These are phyloP conservation scores for Neodontobutis hainanensis DNA, from an alignment of 2,113 vertebrate genomes.

Conservation along the genomic window DNA sequence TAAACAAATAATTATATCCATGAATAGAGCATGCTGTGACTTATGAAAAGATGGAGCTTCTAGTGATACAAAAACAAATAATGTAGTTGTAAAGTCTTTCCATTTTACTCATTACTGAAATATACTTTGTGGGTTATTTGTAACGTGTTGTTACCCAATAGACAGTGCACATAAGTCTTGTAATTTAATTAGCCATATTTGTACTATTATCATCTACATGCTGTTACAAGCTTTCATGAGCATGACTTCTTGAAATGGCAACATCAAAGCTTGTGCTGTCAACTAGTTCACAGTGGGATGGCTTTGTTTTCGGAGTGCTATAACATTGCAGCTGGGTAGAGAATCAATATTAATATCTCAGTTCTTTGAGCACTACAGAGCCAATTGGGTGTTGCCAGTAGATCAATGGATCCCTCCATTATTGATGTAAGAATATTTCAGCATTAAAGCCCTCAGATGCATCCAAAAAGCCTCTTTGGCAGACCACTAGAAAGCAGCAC, in stretches of 20 bases:
- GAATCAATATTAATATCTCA: conserved; percentile 71
- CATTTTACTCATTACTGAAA: too few species aligned
- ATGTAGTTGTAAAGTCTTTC: too few species aligned
- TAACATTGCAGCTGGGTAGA: conserved; percentile 40
- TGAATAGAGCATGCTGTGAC: too few species aligned
- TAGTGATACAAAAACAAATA: too few species aligned
- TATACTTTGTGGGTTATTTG: too few species aligned
- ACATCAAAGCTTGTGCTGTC: conserved; percentile 20
- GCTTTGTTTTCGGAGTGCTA: conserved; percentile 49
- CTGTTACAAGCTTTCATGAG: not conserved
- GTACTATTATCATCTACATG: too few species aligned
- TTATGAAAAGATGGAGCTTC: too few species aligned
- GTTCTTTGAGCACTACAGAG: conserved; percentile 50
- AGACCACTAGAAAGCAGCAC: conserved; percentile 18
- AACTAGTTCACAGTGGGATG: conserved; percentile 35
- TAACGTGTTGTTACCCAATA: too few species aligned
- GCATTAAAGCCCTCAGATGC: conserved; percentile 51
- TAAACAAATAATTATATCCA: too few species aligned
- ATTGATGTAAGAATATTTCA: conserved; percentile 72
- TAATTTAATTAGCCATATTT: too few species aligned
- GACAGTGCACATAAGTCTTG: too few species aligned
- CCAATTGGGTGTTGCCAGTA: conserved; percentile 59
- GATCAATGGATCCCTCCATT: conserved; percentile 62
- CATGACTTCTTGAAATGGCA: conserved; percentile 6
- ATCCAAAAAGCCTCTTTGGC: conserved; percentile 65